Evolutionary conservation across 2,888 invertebrate genomes (phyloP), one percentile per base, ranked within the genome.

Genomic region (Chelonus formosanus): DNA sequence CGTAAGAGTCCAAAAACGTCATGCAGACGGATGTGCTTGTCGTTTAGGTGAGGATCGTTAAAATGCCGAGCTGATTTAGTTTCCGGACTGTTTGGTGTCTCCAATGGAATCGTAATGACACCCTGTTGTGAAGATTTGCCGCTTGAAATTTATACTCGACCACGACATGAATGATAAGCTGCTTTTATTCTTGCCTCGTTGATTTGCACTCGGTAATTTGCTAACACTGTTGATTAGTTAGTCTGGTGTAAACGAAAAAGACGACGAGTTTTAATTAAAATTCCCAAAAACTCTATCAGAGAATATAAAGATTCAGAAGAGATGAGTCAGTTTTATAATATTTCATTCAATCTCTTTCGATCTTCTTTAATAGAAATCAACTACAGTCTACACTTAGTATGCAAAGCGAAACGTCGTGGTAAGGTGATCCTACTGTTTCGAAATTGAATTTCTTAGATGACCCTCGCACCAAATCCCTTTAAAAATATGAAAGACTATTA

Each of bases 21-120:
- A 79, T 74, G 67, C 71, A 65, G 74, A 72, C 71, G 74, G 76
- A 81, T 78, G 77, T 77, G 76, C 77, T 76, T 77, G 76, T 78
- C 76, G 76, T 76, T 75, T 75, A 73, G 73, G 72, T 68, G 70
- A 68, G 70, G 77, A 79, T 82, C 81, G 79, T 83, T 83, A 82
- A 83, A 81, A 82, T 80, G 75, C 80, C 80, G 72, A 67, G 60
- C 65, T 70, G 75, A 74, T 76, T 69, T 74, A 67, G 43, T 44
- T 61, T 20, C 8, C 34, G n/a, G 35, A 45, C 34, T 40, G 10
- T 47, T 7, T 35, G 48, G 34, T 63, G 53, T 36, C 6, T 40
- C 40, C 40, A 20, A 63, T 65, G 63, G 31, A 36, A 55, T 70
- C 34, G 55, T 59, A 35, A 55, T 62, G 45, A 61, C 57, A 50